phyloP scores from a whole-genome alignment of 2,888 invertebrate genomes.

The Microplitis deprimator region DNA sequence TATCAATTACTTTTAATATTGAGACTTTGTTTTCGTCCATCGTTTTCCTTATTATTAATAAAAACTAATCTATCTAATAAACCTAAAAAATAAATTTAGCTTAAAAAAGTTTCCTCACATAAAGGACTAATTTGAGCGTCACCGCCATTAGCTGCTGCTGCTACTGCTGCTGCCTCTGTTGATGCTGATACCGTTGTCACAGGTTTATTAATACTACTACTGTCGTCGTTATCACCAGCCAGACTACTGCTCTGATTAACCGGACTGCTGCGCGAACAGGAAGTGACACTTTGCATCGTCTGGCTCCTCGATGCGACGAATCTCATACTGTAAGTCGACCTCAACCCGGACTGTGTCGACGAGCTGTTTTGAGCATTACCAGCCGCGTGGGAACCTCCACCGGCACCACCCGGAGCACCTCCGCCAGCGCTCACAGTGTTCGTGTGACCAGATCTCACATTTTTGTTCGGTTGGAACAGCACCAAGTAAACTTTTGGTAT shows the following conservation, averaged over 20 bases:
- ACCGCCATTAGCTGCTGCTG: conserved; percentile 48
- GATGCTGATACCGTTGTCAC: neutral
- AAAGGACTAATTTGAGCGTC: conserved; percentile 62
- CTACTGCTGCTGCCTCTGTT: conserved; percentile 34
- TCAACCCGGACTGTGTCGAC: conserved; percentile 59
- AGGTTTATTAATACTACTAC: conserved; percentile 16
- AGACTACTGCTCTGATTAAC: conserved; percentile 56
- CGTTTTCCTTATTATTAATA: neutral
- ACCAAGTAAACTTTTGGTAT: conserved; percentile 85
- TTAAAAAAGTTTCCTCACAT: conserved; percentile 66
- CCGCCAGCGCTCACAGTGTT: conserved; percentile 53
- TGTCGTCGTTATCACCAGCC: conserved; percentile 45
- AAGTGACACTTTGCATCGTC: conserved; percentile 74
- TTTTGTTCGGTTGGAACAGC: conserved; percentile 85
- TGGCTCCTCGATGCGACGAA: conserved; percentile 72
- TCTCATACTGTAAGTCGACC: conserved; percentile 72
- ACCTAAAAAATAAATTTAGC: conserved; percentile 53
- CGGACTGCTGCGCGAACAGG: conserved; percentile 67
- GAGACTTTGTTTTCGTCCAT: conserved; percentile 7
- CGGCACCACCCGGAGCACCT: conserved; percentile 42
- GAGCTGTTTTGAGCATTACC: conserved; percentile 33
- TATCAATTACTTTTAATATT: neutral
- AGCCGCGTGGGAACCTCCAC: conserved; percentile 8
- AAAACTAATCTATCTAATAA: neutral
- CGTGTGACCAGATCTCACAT: conserved; percentile 76